Evolutionary conservation across 2,888 invertebrate species (phyloP).

Genomic region (Chrysopilus asiliformis): DNA sequence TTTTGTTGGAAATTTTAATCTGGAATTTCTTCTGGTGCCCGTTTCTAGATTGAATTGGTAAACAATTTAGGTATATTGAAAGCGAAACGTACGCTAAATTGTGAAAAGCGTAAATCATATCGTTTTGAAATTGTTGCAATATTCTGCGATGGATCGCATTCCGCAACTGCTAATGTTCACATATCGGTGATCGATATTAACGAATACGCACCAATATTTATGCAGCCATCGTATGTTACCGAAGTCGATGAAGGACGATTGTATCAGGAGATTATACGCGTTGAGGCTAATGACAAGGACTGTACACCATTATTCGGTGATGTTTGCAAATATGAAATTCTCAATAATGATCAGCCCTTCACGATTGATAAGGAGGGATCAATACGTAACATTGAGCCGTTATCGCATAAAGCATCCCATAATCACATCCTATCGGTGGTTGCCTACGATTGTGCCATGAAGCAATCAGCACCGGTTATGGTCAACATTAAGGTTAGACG

Average conservation of each 20-base stretch:
- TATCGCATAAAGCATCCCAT: constrained; percentile 85
- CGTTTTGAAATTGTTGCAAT: constrained; percentile 92
- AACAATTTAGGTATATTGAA: constrained; percentile 68
- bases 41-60: constrained; percentile 48
- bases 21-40: too few species aligned
- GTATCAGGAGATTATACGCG: constrained; percentile 79
- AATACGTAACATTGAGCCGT: constrained; percentile 85
- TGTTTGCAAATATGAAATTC: constrained; percentile 94
- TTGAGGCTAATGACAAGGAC: constrained; percentile 86
- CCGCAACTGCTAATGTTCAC: constrained; percentile 81
- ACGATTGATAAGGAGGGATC: constrained; percentile 84
- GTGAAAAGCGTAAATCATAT: constrained; percentile 87
- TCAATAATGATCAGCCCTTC: constrained; percentile 83
- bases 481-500: constrained; percentile 89
- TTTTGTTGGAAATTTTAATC: too few species aligned
- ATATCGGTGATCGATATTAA: constrained; percentile 94
- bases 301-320: constrained; percentile 89
- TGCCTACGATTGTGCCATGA: constrained; percentile 96
- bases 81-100: constrained; percentile 74
- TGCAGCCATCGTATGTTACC: constrained; percentile 79
- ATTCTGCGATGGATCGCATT: constrained; percentile 76
- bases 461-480: constrained; percentile 84
- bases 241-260: constrained; percentile 77
- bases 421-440: constrained; percentile 94
- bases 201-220: constrained; percentile 86